Conservation (phyloP, 2,113 vertebrate species). For the Carassius gibelio region DNA sequence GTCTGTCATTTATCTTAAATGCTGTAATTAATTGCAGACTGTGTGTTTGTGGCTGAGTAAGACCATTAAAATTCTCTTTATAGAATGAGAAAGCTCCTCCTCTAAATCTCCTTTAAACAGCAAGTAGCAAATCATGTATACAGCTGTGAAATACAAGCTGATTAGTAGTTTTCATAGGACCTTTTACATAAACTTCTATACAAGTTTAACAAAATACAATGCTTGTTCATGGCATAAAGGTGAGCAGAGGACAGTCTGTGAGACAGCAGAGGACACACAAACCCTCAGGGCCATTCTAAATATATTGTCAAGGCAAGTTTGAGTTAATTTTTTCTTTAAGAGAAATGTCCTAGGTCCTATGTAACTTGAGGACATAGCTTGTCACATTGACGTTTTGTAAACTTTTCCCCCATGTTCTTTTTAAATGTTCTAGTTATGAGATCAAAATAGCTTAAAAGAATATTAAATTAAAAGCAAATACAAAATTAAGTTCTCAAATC, state of each 20-base stretch:
- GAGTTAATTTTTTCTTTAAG: not conserved
- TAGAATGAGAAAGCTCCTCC: too few relatives aligned
- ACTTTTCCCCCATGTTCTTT: not conserved
- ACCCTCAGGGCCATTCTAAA: slow-evolving; percentile 27
- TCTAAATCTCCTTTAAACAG: too few relatives aligned
- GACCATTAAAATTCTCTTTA: too few relatives aligned
- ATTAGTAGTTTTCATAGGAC: slow-evolving; percentile 2
- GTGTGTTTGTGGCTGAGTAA: too few relatives aligned
- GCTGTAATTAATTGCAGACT: not conserved
- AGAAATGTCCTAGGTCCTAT: not conserved
- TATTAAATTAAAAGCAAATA: not conserved
- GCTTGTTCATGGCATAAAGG: not conserved
- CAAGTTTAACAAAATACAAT: not conserved
- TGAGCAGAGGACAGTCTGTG: not conserved
- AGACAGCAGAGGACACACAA: slow-evolving; percentile 30
- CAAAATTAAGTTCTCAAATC: not conserved
- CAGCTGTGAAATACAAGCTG: not conserved
- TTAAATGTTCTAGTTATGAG: not conserved
- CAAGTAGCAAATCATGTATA: too few relatives aligned
- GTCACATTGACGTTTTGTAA: not conserved
- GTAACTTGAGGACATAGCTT: not conserved
- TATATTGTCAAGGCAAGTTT: slow-evolving; percentile 17
- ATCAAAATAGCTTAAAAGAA: not conserved
- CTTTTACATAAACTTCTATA: not conserved
- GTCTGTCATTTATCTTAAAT: not conserved